Evolutionary conservation across 1,140 invertebrate species (phyloP).

Genomic region (Radopholus similis): DNA sequence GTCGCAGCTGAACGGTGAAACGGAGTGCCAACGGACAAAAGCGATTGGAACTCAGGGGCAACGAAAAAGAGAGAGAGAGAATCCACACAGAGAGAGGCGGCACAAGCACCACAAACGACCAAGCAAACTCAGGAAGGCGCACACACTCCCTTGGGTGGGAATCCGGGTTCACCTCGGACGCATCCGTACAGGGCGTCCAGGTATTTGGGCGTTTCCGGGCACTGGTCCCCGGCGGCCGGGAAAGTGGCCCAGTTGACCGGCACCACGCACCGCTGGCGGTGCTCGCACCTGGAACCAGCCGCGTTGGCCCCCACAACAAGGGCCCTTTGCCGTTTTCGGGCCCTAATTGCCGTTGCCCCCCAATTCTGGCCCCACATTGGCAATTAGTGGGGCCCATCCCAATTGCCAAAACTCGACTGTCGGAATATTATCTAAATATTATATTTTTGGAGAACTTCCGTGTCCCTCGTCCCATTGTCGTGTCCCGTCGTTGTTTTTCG

Average conservation of each 20-base stretch:
- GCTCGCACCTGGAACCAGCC: conserved; percentile 12
- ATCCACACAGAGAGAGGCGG: not conserved
- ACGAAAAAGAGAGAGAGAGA: not conserved
- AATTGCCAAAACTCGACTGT: too few species aligned
- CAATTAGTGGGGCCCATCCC: too few species aligned
- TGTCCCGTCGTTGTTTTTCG: too few species aligned
- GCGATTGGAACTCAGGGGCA: not conserved
- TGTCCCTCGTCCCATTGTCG: too few species aligned
- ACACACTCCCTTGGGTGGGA: not conserved
- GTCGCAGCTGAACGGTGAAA: conserved; percentile 10
- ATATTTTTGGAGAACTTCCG: too few species aligned
- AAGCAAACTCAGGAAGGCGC: not conserved
- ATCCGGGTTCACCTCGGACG: conserved; percentile 8
- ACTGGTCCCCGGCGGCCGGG: conserved; percentile 7
- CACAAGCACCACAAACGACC: conserved; percentile 2
- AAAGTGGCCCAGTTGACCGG: conserved; percentile 16
- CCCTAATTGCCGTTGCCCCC: too few species aligned
- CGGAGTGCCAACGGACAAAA: not conserved
- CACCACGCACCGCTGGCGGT: conserved; percentile 14
- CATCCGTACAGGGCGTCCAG: conserved; percentile 22
- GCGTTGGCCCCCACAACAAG: too few species aligned
- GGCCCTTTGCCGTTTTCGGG: too few species aligned
- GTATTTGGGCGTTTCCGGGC: conserved; percentile 21
- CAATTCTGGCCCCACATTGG: too few species aligned
- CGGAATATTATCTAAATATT: too few species aligned